Conservation (phyloP, 2,797 vertebrate genomes). For the Forpus xanthops region DNA sequence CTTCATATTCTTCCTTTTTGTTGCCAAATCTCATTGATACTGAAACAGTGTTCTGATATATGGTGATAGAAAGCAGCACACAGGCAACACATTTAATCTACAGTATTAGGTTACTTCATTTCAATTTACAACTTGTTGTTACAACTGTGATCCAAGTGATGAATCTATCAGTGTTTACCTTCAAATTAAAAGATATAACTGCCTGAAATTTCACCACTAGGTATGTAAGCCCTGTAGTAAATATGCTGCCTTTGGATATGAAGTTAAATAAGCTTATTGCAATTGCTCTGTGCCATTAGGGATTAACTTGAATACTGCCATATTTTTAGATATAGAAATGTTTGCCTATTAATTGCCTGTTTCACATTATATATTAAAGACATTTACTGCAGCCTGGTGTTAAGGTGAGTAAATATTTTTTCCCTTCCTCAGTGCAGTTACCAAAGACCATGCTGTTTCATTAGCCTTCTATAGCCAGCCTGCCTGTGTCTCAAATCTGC, state of each 20-base stretch:
- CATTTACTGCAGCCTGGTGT: conserved; percentile 39
- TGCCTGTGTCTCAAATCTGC: background rate
- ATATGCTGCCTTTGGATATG: conserved; percentile 44
- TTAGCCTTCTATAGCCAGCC: background rate
- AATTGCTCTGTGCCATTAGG: conserved; percentile 31
- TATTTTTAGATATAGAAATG: conserved; percentile 45
- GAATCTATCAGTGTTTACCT: conserved; percentile 44
- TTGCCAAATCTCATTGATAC: background rate
- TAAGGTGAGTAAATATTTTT: conserved; percentile 45
- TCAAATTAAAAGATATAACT: conserved; percentile 56
- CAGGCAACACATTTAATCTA: background rate
- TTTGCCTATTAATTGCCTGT: conserved; percentile 61
- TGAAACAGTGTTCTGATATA: background rate
- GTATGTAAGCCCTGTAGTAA: conserved; percentile 18
- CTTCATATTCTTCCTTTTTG: background rate
- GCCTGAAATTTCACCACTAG: conserved; percentile 41
- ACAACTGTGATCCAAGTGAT: background rate
- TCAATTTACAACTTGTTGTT: conserved; percentile 13
- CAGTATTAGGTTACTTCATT: background rate
- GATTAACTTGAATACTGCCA: conserved; percentile 40
- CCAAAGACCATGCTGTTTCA: background rate
- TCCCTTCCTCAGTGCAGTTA: background rate
- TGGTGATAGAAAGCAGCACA: background rate
- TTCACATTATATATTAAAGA: conserved; percentile 49
- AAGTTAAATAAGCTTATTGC: conserved; percentile 52